Conservation (phyloP, 2,113 vertebrate genomes). For the Pantherophis guttatus region DNA sequence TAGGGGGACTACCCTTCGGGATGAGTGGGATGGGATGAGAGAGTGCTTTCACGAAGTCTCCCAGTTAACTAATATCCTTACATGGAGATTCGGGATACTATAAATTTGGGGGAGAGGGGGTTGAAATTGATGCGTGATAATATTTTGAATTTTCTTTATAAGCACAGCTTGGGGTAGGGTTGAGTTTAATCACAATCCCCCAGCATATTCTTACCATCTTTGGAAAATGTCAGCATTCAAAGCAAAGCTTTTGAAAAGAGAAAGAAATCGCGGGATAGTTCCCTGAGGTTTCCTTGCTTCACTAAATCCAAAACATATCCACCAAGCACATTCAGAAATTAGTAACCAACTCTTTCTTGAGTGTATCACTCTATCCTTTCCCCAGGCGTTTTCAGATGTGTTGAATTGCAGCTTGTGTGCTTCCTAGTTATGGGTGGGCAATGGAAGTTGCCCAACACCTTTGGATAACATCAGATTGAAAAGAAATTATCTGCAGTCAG, state of each 20-base stretch:
- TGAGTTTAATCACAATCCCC: no score
- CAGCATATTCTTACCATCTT: neutral
- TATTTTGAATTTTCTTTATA: no score
- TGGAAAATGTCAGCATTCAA: neutral
- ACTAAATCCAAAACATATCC: neutral
- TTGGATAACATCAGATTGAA: neutral
- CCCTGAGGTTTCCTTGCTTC: neutral
- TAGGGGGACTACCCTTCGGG: neutral
- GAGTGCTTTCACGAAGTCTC: neutral
- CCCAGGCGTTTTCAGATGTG: neutral
- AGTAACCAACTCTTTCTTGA: neutral
- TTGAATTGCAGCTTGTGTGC: neutral
- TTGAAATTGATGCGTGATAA: neutral
- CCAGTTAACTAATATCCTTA: neutral
- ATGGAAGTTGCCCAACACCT: neutral
- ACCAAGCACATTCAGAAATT: neutral
- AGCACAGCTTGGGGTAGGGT: no score
- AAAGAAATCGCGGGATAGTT: neutral
- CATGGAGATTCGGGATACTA: neutral
- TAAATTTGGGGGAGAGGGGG: neutral
- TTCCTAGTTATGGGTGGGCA: neutral
- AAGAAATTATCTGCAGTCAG: neutral
- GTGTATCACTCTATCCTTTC: neutral
- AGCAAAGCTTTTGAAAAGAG: neutral
- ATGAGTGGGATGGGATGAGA: neutral